Evolutionary conservation across 2,888 invertebrate genomes (phyloP).

Genomic region (Clunio marinus): DNA sequence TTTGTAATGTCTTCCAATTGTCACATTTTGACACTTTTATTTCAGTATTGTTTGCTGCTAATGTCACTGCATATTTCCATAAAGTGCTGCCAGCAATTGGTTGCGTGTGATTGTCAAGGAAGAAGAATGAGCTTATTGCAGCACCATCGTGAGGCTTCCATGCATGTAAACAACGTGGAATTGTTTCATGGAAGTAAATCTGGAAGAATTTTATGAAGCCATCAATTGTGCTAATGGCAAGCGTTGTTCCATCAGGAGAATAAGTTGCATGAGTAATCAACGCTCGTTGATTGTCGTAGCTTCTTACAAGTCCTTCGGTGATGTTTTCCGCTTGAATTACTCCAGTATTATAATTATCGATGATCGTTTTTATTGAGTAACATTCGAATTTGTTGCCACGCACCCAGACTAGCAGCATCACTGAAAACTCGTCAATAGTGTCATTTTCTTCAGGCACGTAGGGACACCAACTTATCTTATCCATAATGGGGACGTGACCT

Average conservation of each 20-base stretch:
- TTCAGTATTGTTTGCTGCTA: conserved; percentile 82
- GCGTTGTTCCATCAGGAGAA: conserved; percentile 90
- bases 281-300: conserved; percentile 54
- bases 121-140: conserved; percentile 83
- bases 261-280: conserved; percentile 81
- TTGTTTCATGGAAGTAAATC: conserved; percentile 67
- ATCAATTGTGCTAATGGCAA: conserved; percentile 84
- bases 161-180: conserved; percentile 80
- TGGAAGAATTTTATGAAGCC: conserved; percentile 92
- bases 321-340: conserved; percentile 42
- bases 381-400: conserved; percentile 61
- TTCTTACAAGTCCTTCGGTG: conserved; percentile 47
- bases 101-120: conserved; percentile 86
- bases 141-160: conserved; percentile 91
- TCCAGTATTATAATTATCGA: conserved; percentile 48
- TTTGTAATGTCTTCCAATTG: conserved; percentile 91
- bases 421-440: conserved; percentile 62
- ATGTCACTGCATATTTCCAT: conserved; percentile 95
- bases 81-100: conserved; percentile 64
- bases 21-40: conserved; percentile 94
- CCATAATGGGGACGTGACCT: conserved; percentile 53
- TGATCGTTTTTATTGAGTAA: conserved; percentile 48
- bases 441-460: conserved; percentile 67
- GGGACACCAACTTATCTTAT: conserved; percentile 89
- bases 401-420: conserved; percentile 74